A percentile compares a stretch with the other conserved stretches of the same genome.
Conservation (phyloP, 1,140 invertebrate species). For the Pinna nobilis region DNA sequence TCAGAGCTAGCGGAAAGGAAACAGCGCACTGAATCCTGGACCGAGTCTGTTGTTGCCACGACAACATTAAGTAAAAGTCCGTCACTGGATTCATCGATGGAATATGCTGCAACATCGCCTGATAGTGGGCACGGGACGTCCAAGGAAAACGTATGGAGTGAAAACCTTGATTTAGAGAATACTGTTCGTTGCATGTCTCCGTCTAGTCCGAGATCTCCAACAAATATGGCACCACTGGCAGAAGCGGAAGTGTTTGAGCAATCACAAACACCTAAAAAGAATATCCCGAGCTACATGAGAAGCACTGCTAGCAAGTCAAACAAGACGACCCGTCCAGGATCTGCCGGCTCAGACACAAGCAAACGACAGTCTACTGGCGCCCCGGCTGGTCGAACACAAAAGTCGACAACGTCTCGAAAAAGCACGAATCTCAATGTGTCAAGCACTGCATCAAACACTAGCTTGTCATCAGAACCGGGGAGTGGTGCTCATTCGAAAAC, state of each 20-base stretch:
- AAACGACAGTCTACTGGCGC: slow-evolving; percentile 31
- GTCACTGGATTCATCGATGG: slow-evolving; percentile 50
- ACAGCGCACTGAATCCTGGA: slow-evolving; percentile 68
- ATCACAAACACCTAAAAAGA: slow-evolving; percentile 42
- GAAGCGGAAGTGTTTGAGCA: slow-evolving; percentile 29
- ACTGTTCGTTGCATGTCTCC: slow-evolving; percentile 37
- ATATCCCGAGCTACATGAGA: slow-evolving; percentile 61
- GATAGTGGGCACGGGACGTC: slow-evolving; percentile 61
- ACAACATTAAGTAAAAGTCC: slow-evolving; percentile 45
- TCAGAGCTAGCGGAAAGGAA: slow-evolving; percentile 62
- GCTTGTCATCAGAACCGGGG: slow-evolving; percentile 51
- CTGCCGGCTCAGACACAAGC: slow-evolving; percentile 38
- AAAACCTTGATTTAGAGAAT: slow-evolving; percentile 48
- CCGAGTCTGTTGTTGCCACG: slow-evolving; percentile 54
- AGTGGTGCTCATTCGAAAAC: slow-evolving; percentile 21
- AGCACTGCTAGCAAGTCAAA: slow-evolving; percentile 52
- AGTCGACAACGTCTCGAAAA: slow-evolving; percentile 37
- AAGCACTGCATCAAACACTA: slow-evolving; percentile 54
- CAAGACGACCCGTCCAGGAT: slow-evolving; percentile 23
- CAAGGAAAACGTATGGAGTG: slow-evolving; percentile 62
- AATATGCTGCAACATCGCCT: slow-evolving; percentile 54
- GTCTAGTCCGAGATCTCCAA: slow-evolving; percentile 14
- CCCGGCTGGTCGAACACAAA: no score
- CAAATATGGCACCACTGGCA: slow-evolving; percentile 30
- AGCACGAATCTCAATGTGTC: slow-evolving; percentile 54